phyloP scores from a whole-genome alignment of 2,113 vertebrate species.

The Cephalopholis sonnerati region DNA sequence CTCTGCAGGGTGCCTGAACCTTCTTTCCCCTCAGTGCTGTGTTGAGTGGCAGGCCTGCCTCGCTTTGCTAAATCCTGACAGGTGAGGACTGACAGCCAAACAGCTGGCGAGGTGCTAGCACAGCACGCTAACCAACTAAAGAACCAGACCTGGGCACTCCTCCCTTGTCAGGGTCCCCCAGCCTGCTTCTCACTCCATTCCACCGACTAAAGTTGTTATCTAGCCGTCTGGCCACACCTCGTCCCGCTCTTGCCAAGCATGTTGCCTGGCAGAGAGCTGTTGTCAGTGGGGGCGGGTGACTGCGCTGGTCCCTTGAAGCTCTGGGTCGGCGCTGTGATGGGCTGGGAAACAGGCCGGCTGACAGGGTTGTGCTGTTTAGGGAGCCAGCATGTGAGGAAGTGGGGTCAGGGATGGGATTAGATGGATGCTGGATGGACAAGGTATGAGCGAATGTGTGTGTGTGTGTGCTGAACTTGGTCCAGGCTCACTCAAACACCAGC shows the following conservation, averaged over 20 bases:
- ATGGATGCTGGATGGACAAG: slow-evolving; percentile 64
- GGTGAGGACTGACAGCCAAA: slow-evolving; percentile 75
- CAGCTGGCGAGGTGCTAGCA: slow-evolving; percentile 75
- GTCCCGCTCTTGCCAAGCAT: slow-evolving; percentile 58
- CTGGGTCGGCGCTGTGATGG: slow-evolving; percentile 75
- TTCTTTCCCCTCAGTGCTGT: slow-evolving; percentile 36
- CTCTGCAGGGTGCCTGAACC: slow-evolving; percentile 48
- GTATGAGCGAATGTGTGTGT: slow-evolving; percentile 34
- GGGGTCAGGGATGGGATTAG: slow-evolving; percentile 61
- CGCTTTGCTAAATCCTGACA: slow-evolving; percentile 65
- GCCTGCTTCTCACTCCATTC: slow-evolving; percentile 53
- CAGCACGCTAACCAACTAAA: slow-evolving; percentile 65
- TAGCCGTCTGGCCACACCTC: slow-evolving; percentile 61
- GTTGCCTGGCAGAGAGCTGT: slow-evolving; percentile 72
- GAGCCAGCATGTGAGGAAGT: slow-evolving; percentile 54
- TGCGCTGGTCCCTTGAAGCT: slow-evolving; percentile 66
- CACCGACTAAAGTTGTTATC: slow-evolving; percentile 70
- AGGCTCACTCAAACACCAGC: slow-evolving; percentile 75
- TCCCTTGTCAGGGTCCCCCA: slow-evolving; percentile 53
- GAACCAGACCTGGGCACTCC: slow-evolving; percentile 58
- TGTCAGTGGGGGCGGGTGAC: slow-evolving; percentile 67
- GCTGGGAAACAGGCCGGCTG: slow-evolving; percentile 73
- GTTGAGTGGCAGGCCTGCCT: slow-evolving; percentile 66
- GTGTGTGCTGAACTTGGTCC: slow-evolving; percentile 65
- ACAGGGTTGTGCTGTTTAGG: slow-evolving; percentile 77